phyloP scores from a whole-genome alignment of 2,113 vertebrate genomes.

The Nothobranchius furzeri region DNA sequence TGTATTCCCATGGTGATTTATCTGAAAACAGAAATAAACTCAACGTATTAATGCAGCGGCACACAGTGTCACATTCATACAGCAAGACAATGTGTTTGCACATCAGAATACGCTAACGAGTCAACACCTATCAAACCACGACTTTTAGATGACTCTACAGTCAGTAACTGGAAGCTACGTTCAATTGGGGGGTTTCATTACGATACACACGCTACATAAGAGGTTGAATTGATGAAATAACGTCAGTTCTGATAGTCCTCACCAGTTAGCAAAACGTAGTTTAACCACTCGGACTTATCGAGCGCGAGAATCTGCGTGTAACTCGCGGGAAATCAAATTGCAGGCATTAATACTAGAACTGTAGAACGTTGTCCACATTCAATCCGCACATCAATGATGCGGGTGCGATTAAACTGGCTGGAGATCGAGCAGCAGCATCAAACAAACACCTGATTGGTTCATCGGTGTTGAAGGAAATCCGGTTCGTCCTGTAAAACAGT shows the following conservation, averaged over 20 bases:
- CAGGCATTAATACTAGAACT: conserved; percentile 61
- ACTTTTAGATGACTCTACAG: too few relatives aligned
- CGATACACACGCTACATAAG: too few relatives aligned
- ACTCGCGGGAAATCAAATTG: conserved; percentile 75
- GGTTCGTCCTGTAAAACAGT: conserved; percentile 43
- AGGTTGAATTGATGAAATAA: too few relatives aligned
- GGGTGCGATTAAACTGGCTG: conserved; percentile 29
- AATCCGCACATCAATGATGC: conserved; percentile 33
- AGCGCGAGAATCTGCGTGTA: conserved; percentile 15
- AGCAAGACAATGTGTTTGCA: not conserved
- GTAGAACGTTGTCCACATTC: not conserved
- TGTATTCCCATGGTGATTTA: conserved; percentile 90
- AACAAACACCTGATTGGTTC: conserved; percentile 45
- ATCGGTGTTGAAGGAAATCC: conserved; percentile 56
- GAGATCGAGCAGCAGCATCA: conserved; percentile 16
- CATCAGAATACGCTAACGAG: not conserved
- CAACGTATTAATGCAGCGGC: not conserved
- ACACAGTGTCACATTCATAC: accelerated
- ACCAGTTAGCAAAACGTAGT: not conserved
- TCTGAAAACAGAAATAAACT: conserved; percentile 27
- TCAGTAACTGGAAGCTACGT: too few relatives aligned
- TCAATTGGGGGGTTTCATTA: too few relatives aligned
- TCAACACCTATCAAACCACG: too few relatives aligned
- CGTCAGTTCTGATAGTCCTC: conserved; percentile 2
- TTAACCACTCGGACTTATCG: not conserved